Percentiles rank a stretch among this genome's conserved stretches.
Evolutionary conservation across 2,113 vertebrate genomes (phyloP).

Genomic region (Menidia beryllina): DNA sequence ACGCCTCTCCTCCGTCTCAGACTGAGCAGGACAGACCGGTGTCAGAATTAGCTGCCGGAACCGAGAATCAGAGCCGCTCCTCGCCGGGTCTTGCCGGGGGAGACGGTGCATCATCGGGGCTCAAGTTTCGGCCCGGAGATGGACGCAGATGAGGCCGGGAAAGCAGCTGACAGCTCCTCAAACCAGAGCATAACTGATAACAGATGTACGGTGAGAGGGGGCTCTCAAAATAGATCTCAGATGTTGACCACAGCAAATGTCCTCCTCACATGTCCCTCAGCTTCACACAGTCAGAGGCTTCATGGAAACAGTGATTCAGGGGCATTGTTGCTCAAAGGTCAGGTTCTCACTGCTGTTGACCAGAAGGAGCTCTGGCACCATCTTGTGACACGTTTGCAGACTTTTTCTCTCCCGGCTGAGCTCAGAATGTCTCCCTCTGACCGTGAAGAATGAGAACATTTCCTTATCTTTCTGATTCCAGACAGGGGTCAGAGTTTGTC

Average conservation of each 20-base stretch:
- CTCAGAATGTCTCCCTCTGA: no score
- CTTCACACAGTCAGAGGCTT: neutral
- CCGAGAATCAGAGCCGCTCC: slow-evolving; percentile 25
- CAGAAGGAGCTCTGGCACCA: slow-evolving; percentile 47
- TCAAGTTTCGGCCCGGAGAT: neutral
- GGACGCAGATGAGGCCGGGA: neutral
- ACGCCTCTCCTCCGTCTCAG: neutral
- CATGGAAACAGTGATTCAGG: slow-evolving; percentile 13
- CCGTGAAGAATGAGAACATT: no score
- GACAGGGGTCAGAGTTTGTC: no score
- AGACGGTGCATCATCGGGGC: slow-evolving; percentile 10
- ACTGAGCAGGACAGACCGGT: slow-evolving; percentile 23
- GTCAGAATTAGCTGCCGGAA: slow-evolving; percentile 44
- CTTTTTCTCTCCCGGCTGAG: no score
- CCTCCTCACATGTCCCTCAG: neutral
- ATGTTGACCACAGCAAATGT: neutral
- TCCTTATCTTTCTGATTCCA: no score
- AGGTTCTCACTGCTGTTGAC: neutral
- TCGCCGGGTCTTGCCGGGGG: slow-evolving; percentile 1
- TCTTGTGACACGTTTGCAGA: slow-evolving; percentile 41
- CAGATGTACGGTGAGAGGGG: neutral
- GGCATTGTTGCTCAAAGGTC: neutral
- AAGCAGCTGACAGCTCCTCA: slow-evolving; percentile 21
- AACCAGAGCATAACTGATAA: neutral
- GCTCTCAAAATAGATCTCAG: neutral